Evolutionary conservation across 2,113 vertebrate genomes (phyloP).

Genomic region (Mohoua ochrocephala): DNA sequence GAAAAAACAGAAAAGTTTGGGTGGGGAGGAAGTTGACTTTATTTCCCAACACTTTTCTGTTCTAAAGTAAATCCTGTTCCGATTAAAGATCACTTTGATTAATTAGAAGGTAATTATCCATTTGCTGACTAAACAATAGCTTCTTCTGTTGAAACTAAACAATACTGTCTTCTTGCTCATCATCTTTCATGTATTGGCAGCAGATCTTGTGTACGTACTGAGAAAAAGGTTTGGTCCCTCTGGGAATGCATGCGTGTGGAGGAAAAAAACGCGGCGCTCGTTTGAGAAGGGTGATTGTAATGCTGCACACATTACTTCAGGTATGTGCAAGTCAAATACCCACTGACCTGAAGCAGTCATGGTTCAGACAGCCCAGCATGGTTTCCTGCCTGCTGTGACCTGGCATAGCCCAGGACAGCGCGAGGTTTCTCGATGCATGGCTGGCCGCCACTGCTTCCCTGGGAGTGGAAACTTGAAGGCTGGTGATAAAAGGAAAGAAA

Average conservation of each 20-base stretch:
- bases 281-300: constrained; percentile 3
- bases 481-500: not conserved
- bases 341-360: constrained; percentile 21
- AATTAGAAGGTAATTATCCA: not conserved
- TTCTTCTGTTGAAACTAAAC: constrained; percentile 10
- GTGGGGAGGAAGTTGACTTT: not conserved
- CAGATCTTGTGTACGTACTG: not conserved
- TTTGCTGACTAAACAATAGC: constrained; percentile 17
- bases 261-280: not conserved
- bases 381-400: constrained; percentile 13
- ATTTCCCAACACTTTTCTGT: constrained; percentile 31
- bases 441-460: not conserved
- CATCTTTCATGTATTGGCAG: not conserved
- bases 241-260: not conserved
- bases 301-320: not conserved
- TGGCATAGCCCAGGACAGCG: not conserved
- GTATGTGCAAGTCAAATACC: constrained; percentile 42
- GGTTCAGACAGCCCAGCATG: not conserved
- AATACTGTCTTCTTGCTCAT: not conserved
- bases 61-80: constrained; percentile 18
- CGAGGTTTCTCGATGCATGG: not conserved
- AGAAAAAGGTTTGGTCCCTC: not conserved
- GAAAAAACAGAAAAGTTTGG: not conserved
- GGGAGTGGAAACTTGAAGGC: not conserved
- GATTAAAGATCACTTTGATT: constrained; percentile 7